Base-by-base conservation (phyloP, 1,140 invertebrate genomes). In the Drosophila bocki region DNA sequence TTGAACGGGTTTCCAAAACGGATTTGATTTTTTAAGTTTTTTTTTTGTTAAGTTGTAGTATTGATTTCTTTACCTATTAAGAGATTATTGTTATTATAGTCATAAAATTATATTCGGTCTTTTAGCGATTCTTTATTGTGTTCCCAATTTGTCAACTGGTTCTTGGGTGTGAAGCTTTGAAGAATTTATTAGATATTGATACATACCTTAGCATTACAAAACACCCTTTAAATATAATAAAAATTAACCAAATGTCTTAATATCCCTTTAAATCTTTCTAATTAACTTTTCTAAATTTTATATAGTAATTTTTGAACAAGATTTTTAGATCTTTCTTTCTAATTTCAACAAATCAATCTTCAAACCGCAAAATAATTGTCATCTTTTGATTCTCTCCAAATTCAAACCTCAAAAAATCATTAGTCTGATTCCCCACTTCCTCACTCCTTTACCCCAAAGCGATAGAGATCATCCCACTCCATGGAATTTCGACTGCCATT, bases 1-100 rank as follows among this genome's bases (percentile, higher is more conserved):
- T n/a, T 17, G n/a, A 50, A 72, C 67, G 39, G 37, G 70, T 72
- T 72, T 47, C n/a, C 6, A n/a, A 64, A 69, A 71, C 68, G 54
- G 70, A 72, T 74, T 22, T 74, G 7, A 15, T 29, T 26, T 61
- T 60, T 53, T 8, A 0, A 32, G 15, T 32, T 50, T 7, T 50
- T 56, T n/a, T 50, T 47, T 60, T 12, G 17, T 22, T 12, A 35
- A 6, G 45, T 12, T 61, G 3, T 26, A 9, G 33, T 17, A 7
- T 41, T 17, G 12, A 3, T 17, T 50, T 50, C 41, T 13, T 15
- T 29, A n/a, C n/a, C 6, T 37, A 33, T 60, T 58, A 19, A 41
- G 37, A n/a, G 29, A 29, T 59, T 0, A 35, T 33, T n/a, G 26
- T 29, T 39, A 33, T 22, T 41, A 37, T 50, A 32, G 9, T 11